Conservation (phyloP, 2,797 vertebrate genomes). For the Siniperca undulata region DNA sequence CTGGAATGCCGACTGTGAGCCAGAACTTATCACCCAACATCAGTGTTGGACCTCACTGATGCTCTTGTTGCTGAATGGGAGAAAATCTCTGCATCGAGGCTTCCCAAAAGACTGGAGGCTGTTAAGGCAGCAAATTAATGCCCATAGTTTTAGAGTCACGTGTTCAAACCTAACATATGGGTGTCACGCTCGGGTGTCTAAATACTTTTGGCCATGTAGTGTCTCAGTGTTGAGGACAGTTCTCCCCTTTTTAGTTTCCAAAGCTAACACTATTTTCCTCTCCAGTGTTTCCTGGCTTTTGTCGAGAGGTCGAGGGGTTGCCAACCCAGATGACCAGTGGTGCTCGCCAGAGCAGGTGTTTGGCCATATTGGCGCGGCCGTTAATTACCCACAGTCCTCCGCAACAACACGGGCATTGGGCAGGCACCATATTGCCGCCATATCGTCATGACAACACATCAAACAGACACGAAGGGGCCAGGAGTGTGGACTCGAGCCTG, state of each 20-base stretch:
- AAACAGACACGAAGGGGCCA: constrained; percentile 52
- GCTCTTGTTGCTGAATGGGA: not conserved
- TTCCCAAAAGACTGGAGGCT: too few relatives aligned
- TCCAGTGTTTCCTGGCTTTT: constrained; percentile 40
- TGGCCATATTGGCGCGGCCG: constrained; percentile 63
- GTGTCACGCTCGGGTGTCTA: not conserved
- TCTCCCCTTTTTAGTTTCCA: not conserved
- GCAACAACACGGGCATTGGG: constrained; percentile 57
- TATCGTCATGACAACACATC: constrained; percentile 75
- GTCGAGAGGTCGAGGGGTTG: constrained; percentile 53
- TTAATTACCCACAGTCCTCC: constrained; percentile 69
- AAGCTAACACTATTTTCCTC: not conserved
- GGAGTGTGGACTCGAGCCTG: constrained; percentile 37
- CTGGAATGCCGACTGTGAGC: too few relatives aligned
- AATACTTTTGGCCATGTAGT: not conserved
- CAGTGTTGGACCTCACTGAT: not conserved
- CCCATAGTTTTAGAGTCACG: not conserved
- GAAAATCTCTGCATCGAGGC: not conserved
- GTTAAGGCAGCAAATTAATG: not conserved
- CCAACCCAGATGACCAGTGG: constrained; percentile 59
- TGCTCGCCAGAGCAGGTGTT: constrained; percentile 72
- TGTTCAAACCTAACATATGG: too few relatives aligned
- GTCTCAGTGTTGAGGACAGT: not conserved
- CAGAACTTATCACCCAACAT: not conserved
- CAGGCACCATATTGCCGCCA: constrained; percentile 64